Evolutionary conservation across 1,140 invertebrate genomes (phyloP), one percentile per base, ranked within the genome.

Genomic region (Pogonognathellus flavescens): DNA sequence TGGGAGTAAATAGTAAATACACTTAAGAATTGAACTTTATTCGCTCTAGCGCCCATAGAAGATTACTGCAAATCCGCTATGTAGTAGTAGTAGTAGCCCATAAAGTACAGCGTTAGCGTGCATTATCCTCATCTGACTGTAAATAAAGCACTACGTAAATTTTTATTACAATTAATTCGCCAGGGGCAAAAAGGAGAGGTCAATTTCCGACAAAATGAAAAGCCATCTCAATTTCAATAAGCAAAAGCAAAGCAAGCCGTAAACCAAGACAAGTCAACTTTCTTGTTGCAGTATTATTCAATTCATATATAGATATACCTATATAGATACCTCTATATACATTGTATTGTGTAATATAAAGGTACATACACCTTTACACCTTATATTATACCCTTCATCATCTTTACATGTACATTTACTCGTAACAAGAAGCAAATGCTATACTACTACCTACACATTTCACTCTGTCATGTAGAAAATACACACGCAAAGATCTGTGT

Each of bases 121-220:
- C 9, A 66, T 66, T 66, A 20, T 66, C 31, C 31, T 41, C 31
- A 41, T 41, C 31, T 6, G 2, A 41, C 31, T 41, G 31, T 41
- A 41, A 41, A 41, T 6, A 41, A 1, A 41, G 25, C 25, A 25
- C 25, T 25, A 66, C 62, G 25, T 66, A 66, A 66, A 66, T 20
- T 66, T 66, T 66, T 66, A 66, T 66, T 66, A 66, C 20, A 13
- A 66, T 22, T 31, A 25, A 22, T 66, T 14, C 10, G 62, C 62
- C 62, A 66, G 14, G 25, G 62, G 62, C 20, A 25, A 66, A 66
- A 66, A 66, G 62, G 62, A 66, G 62, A 66, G 62, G 62, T 66
- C 62, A 66, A 66, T 66, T 66, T 66, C 62, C 62, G 62, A 66
- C 62, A 66, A 66, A 66, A 66, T 66, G 62, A 66, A 66, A 66